Percentiles rank a stretch among this genome's conserved stretches.
phyloP scores from a whole-genome alignment of 2,797 vertebrate species.

The Percopsis omiscomaycus region DNA sequence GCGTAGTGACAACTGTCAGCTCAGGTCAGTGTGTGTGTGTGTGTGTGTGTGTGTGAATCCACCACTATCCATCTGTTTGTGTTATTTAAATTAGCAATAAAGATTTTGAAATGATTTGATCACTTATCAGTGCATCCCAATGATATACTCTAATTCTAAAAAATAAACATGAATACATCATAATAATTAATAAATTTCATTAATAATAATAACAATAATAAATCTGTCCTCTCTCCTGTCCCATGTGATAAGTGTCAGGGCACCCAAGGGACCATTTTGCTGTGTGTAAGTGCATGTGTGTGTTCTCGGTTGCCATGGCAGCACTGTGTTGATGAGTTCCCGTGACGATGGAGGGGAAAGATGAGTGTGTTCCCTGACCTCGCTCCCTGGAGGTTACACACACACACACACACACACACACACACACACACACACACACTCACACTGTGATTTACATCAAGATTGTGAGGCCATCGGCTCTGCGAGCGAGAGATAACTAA shows the following conservation, averaged over 20 bases:
- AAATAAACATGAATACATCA: too few relatives aligned
- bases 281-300: slow-evolving; percentile 3
- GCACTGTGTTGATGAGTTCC: slow-evolving; percentile 5
- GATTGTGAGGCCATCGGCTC: slow-evolving; percentile 2
- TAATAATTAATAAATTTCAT: too few relatives aligned
- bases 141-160: too few relatives aligned
- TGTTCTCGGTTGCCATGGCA: slow-evolving; percentile 8
- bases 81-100: too few relatives aligned
- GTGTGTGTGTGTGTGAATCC: neutral
- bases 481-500: neutral
- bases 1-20: slow-evolving; percentile 33
- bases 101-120: too few relatives aligned
- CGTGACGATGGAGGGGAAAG: slow-evolving; percentile 3
- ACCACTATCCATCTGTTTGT: neutral
- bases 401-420: neutral
- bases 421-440: slow-evolving; percentile 9
- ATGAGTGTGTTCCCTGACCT: slow-evolving; percentile 12
- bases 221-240: neutral
- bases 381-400: slow-evolving; percentile 7
- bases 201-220: too few relatives aligned
- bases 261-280: neutral
- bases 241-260: neutral
- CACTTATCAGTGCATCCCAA: too few relatives aligned
- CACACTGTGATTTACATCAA: slow-evolving; percentile 2
- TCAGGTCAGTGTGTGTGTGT: slow-evolving; percentile 26